Base-by-base conservation (phyloP, 2,797 vertebrate genomes). In the Picus viridis region DNA sequence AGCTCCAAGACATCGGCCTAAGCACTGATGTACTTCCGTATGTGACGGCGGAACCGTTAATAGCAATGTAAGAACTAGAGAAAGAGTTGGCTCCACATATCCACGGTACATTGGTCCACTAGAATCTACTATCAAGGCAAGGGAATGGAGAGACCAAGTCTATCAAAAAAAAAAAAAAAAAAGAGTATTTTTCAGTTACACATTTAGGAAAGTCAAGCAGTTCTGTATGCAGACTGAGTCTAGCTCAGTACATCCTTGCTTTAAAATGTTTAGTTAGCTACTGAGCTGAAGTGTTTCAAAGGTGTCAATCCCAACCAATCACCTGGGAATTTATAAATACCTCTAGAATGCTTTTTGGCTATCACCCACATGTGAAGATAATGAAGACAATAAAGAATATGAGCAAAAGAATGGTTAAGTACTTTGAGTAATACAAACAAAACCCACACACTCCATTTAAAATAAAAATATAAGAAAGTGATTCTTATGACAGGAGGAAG, bases 91-190 rank as follows among this genome's bases (percentile, higher is more conserved):
- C 83, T 99, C 99, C 93, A 99, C 99, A 2, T 99, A 99, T 32
- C 99, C 99, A 65, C 99, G 98, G 95, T 99, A 99, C 99, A 99
- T 99, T 9, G 99, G 99, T 9, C 99, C 99, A 83, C 99, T 99
- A 6, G 99, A 99, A 94, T 99, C 99, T 95, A 99, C 99, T 69
- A 99, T 99, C 79, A 99, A 97, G 67, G 99, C 99, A 96, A 99
- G 98, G 6, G 99, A 99, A 96, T 99, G 99, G 76, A 99, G 98
- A 77, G 99, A 98, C 99, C 99, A 99, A 0, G 99, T 99, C 99
- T 99, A 57, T 7, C 64, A 95, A 76, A 72, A 87, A 90, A 41
- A 96, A n/a, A 76, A 86, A 90, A 93, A 41, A n/a, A 30, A 47
- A 92, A 57, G 32, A 47, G 10, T 29, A 23, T 15, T 85, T 89